These are phyloP conservation scores for Engraulis encrasicolus DNA, from an alignment of 2,113 vertebrate genomes.

Conservation along the genomic window DNA sequence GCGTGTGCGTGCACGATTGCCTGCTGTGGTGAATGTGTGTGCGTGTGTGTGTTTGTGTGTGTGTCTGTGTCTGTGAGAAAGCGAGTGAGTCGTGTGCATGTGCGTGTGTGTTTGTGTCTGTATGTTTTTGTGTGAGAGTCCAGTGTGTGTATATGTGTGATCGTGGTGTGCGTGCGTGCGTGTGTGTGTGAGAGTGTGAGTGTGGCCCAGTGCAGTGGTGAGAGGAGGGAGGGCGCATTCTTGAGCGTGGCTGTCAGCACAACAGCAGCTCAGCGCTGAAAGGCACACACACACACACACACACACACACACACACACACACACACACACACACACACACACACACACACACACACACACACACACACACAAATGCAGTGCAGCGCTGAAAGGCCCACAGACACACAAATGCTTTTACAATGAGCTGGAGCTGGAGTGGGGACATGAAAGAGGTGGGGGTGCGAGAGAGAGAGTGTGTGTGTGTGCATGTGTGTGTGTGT, in stretches of 20 bases:
- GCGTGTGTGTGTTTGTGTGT: too few species aligned
- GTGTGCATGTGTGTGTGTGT: too few species aligned
- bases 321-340: not conserved
- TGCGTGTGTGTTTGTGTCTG: too few species aligned
- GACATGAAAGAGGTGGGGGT: not conserved
- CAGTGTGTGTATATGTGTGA: too few species aligned
- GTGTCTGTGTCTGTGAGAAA: too few species aligned
- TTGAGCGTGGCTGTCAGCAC: not conserved
- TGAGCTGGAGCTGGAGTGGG: not conserved
- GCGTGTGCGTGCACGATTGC: too few species aligned
- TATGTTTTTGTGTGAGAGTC: too few species aligned
- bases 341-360: not conserved
- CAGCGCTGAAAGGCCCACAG: not conserved
- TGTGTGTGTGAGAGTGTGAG: too few species aligned
- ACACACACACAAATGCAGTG: not conserved
- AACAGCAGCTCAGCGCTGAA: not conserved
- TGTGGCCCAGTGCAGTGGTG: not conserved
- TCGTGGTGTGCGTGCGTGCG: too few species aligned
- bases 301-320: not conserved
- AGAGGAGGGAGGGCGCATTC: not conserved
- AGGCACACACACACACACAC: not conserved
- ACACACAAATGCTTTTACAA: not conserved
- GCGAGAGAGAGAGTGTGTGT: too few species aligned
- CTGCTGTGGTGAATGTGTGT: too few species aligned
- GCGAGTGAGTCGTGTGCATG: too few species aligned